phyloP scores from a whole-genome alignment of 2,888 invertebrate genomes.

The Synergus laeviventris region DNA sequence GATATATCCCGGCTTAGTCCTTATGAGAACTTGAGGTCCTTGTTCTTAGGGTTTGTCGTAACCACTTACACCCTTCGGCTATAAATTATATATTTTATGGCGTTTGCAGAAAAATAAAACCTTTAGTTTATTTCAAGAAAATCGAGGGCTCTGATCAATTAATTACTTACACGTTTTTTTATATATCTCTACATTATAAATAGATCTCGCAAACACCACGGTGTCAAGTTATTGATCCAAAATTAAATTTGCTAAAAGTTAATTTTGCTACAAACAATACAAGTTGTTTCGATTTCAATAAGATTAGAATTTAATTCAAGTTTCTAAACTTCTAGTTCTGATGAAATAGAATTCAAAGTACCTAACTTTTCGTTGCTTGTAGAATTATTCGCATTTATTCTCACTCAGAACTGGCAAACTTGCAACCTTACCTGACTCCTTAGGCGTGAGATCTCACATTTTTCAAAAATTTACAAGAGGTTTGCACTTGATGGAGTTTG shows the following conservation, averaged over 20 bases:
- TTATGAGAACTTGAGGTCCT: neutral
- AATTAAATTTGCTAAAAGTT: no score
- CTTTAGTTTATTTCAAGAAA: neutral
- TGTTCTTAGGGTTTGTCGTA: neutral
- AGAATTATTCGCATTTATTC: neutral
- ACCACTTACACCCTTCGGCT: neutral
- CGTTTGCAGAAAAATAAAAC: constrained; percentile 5
- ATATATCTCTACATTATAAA: no score
- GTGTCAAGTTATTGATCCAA: no score
- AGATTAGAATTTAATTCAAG: no score
- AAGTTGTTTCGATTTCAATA: no score
- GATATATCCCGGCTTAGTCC: constrained; percentile 11
- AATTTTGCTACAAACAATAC: no score
- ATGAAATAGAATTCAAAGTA: neutral
- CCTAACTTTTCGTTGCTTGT: neutral
- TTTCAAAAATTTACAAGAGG: neutral
- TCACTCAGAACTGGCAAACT: neutral
- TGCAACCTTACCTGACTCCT: neutral
- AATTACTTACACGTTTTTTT: neutral
- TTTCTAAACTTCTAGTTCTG: neutral
- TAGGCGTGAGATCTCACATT: neutral
- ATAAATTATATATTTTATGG: constrained; percentile 29
- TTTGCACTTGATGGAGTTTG: neutral
- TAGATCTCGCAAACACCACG: no score
- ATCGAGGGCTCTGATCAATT: neutral